Evolutionary conservation across 1,140 invertebrate species (phyloP).

Genomic region (Panonychus citri): DNA sequence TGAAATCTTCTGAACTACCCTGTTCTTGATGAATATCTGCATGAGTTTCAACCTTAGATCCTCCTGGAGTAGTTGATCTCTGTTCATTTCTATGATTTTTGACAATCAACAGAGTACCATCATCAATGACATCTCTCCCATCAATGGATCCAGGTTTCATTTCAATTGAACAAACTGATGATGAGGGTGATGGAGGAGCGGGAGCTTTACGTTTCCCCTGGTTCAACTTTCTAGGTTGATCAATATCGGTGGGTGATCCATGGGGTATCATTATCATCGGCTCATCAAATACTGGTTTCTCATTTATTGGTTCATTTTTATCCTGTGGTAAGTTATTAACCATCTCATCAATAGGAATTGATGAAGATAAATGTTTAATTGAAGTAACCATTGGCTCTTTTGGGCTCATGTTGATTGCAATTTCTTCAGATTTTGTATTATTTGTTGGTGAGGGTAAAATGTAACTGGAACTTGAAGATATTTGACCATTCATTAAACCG

Average conservation of each 20-base stretch:
- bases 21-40: not conserved
- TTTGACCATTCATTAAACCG: not conserved
- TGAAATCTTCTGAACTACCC: not conserved
- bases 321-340: not conserved
- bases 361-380: constrained; percentile 16
- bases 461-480: not conserved
- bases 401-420: constrained; percentile 20
- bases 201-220: constrained; percentile 15
- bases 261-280: not conserved
- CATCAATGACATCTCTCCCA: not conserved
- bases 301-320: not conserved
- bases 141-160: too few relatives aligned
- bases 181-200: constrained; percentile 8
- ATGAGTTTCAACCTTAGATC: not conserved
- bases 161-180: not conserved
- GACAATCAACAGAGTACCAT: constrained; percentile 1
- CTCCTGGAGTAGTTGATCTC: not conserved
- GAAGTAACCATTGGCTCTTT: constrained; percentile 42
- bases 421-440: constrained; percentile 15
- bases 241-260: not conserved
- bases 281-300: not conserved
- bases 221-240: not conserved
- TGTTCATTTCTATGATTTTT: not conserved
- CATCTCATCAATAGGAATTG: constrained; percentile 12
- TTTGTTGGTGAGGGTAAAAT: not conserved